phyloP scores from a whole-genome alignment of 2,797 vertebrate genomes.

The Rhynchotus rufescens region DNA sequence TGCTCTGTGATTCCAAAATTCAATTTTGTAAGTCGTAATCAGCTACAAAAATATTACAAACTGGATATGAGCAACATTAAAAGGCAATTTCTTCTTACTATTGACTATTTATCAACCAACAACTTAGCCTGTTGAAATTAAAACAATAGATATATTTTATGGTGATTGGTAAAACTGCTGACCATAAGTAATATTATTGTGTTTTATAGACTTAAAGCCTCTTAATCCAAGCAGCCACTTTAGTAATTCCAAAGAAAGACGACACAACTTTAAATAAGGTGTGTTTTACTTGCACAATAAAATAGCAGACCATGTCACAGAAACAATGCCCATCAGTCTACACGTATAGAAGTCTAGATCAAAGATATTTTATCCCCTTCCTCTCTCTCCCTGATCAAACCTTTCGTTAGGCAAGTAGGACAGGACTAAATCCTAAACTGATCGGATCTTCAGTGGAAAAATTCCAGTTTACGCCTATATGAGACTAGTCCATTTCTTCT shows the following conservation, averaged over 20 bases:
- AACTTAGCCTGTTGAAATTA: constrained; percentile 63
- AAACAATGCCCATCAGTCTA: not conserved
- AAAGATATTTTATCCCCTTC: not conserved
- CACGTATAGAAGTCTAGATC: not conserved
- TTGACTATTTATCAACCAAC: constrained; percentile 65
- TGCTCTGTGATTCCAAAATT: constrained; percentile 55
- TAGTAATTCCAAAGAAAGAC: not conserved
- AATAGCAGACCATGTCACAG: not conserved
- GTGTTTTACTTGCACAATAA: not conserved
- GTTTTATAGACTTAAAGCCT: constrained; percentile 26
- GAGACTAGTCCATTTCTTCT: not conserved
- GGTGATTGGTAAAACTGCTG: constrained; percentile 41
- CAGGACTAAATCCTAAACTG: not conserved
- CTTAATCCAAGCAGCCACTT: constrained; percentile 42
- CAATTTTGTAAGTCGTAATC: constrained; percentile 59
- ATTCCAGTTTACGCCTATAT: not conserved
- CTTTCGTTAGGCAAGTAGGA: not conserved
- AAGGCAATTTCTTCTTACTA: constrained; percentile 68
- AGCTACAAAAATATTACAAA: constrained; percentile 59
- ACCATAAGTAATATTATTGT: constrained; percentile 27
- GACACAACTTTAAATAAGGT: not conserved
- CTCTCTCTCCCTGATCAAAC: not conserved
- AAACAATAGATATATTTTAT: constrained; percentile 62
- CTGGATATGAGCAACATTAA: constrained; percentile 60
- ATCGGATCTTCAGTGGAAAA: not conserved